These are phyloP conservation scores for Henricia sp. DNA, from an alignment of 53 echinoderm and acorn worm species.

Conservation along the genomic window DNA sequence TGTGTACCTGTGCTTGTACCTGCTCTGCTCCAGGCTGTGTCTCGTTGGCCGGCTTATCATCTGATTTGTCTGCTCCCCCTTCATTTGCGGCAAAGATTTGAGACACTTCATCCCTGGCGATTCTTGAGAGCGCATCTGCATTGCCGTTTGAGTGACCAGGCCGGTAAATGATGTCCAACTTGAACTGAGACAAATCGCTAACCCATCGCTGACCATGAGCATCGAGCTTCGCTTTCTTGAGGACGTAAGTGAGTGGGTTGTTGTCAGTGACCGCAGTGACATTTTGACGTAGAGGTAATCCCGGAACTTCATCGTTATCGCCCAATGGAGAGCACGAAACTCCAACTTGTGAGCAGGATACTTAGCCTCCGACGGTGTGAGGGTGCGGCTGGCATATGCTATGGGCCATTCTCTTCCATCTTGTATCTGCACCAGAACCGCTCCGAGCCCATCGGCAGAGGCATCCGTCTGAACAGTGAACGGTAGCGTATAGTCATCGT, in stretches of 20 bases:
- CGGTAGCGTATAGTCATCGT: slow-evolving; percentile 22
- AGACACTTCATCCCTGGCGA: slow-evolving; percentile 15
- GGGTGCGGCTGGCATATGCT: slow-evolving; percentile 24
- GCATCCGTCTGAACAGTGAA: slow-evolving; percentile 52
- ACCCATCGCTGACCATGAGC: slow-evolving; percentile 62
- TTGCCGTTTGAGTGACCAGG: slow-evolving; percentile 51
- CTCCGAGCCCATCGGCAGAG: slow-evolving; percentile 12
- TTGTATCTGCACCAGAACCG: slow-evolving; percentile 32
- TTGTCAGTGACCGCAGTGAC: slow-evolving; percentile 53
- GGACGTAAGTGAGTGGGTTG: slow-evolving; percentile 59
- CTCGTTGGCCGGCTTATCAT: too few relatives aligned
- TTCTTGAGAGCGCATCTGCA: slow-evolving; percentile 59
- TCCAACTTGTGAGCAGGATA: slow-evolving; percentile 66
- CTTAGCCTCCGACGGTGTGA: neutral
- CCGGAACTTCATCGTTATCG: slow-evolving; percentile 34
- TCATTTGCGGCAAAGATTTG: slow-evolving; percentile 9
- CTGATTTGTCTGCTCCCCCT: neutral
- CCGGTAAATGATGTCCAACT: slow-evolving; percentile 45
- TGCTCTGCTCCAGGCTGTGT: too few relatives aligned
- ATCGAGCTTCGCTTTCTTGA: slow-evolving; percentile 62
- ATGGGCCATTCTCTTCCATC: slow-evolving; percentile 5
- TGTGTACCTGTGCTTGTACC: too few relatives aligned
- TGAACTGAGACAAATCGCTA: slow-evolving; percentile 50
- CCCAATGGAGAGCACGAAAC: slow-evolving; percentile 61
- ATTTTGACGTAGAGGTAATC: slow-evolving; percentile 52